Evolutionary conservation across 2,797 vertebrate species (phyloP).

Genomic region (Acipenser transmontanus): DNA sequence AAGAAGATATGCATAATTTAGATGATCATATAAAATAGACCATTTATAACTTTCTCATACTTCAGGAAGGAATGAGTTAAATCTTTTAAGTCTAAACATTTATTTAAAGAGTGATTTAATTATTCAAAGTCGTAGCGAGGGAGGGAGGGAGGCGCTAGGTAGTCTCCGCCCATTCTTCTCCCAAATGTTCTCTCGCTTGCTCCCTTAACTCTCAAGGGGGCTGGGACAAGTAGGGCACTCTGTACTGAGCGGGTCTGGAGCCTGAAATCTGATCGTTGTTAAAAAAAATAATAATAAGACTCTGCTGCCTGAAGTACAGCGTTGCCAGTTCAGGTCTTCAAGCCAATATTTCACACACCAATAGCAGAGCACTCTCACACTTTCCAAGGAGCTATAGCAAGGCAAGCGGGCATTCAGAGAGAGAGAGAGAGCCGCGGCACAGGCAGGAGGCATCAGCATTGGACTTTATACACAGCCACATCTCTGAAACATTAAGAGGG

Average conservation of each 20-base stretch:
- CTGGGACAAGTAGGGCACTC: constrained; percentile 38
- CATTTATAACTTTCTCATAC: too few relatives aligned
- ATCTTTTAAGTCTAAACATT: neutral
- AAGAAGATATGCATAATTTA: too few relatives aligned
- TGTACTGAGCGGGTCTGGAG: constrained; percentile 31
- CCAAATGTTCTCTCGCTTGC: constrained; percentile 23
- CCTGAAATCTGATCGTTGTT: constrained; percentile 45
- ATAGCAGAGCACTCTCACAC: constrained; percentile 25
- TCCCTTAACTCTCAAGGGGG: constrained; percentile 39
- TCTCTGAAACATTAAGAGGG: too few relatives aligned
- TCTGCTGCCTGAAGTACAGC: constrained; percentile 20
- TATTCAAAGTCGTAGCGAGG: constrained; percentile 16
- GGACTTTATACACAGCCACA: too few relatives aligned
- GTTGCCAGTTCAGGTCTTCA: constrained; percentile 27
- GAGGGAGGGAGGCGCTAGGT: constrained; percentile 36
- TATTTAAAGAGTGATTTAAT: constrained; percentile 25
- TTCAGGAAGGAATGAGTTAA: too few relatives aligned
- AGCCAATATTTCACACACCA: constrained; percentile 40
- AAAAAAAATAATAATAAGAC: constrained; percentile 30
- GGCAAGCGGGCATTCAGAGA: constrained; percentile 38
- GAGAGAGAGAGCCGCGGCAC: too few relatives aligned
- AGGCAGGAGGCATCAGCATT: too few relatives aligned
- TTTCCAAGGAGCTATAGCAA: constrained; percentile 38
- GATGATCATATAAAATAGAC: too few relatives aligned
- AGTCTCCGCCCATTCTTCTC: constrained; percentile 18